Conservation (phyloP, 2,113 vertebrate genomes). For the Lepisosteus oculatus region DNA sequence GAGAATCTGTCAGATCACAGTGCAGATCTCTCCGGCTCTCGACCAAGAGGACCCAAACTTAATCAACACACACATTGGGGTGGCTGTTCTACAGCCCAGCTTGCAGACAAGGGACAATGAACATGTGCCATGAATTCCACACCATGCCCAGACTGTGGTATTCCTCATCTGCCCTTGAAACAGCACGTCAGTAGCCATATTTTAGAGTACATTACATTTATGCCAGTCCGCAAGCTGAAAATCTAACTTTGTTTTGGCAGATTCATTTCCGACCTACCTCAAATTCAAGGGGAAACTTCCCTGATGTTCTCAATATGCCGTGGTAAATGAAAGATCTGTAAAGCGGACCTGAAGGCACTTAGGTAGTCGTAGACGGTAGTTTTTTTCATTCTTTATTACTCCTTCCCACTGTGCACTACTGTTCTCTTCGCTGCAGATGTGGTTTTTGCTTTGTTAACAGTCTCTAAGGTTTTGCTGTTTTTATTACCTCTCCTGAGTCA, state of each 20-base stretch:
- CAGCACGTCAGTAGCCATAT: slow-evolving; percentile 50
- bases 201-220: slow-evolving; percentile 48
- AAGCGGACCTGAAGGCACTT: slow-evolving; percentile 52
- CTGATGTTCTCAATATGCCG: not conserved
- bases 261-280: slow-evolving; percentile 38
- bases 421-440: slow-evolving; percentile 68
- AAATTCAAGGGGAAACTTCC: not conserved
- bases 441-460: slow-evolving; percentile 71
- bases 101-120: slow-evolving; percentile 47
- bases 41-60: slow-evolving; percentile 11
- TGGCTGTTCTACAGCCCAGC: slow-evolving; percentile 1
- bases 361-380: slow-evolving; percentile 15
- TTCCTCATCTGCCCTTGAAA: slow-evolving; percentile 47
- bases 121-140: slow-evolving; percentile 56
- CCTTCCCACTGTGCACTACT: slow-evolving; percentile 70
- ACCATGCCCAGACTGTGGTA: slow-evolving; percentile 41
- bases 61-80: not conserved
- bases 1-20: slow-evolving; percentile 39
- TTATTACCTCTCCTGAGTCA: slow-evolving; percentile 69
- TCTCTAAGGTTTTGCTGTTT: slow-evolving; percentile 69
- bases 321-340: slow-evolving; percentile 43
- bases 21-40: not conserved
- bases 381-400: slow-evolving; percentile 53
- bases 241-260: slow-evolving; percentile 48
- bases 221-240: slow-evolving; percentile 41